phyloP scores from a whole-genome alignment of 1,140 invertebrate genomes.

The Drosophila hydei region DNA sequence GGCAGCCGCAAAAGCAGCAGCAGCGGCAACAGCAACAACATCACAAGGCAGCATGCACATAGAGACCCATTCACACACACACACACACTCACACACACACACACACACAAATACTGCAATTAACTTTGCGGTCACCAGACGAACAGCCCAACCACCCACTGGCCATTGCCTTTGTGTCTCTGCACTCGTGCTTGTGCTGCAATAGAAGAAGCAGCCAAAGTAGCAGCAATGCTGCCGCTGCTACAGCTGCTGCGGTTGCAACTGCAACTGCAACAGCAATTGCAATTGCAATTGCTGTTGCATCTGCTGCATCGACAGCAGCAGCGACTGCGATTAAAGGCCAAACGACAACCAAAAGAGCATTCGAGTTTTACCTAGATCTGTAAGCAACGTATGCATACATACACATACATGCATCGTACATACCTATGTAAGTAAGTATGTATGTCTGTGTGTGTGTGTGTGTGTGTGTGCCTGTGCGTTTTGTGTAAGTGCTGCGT shows the following conservation, averaged over 20 bases:
- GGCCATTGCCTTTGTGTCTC: slow-evolving; percentile 46
- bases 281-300: slow-evolving; percentile 47
- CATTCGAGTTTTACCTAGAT: slow-evolving; percentile 7
- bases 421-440: neutral
- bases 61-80: slow-evolving; percentile 4
- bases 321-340: slow-evolving; percentile 59
- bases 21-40: slow-evolving; percentile 54
- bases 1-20: slow-evolving; percentile 55
- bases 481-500: neutral
- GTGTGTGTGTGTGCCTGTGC: too few relatives aligned
- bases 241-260: slow-evolving; percentile 37
- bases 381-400: neutral
- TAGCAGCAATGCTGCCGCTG: slow-evolving; percentile 35
- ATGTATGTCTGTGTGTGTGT: neutral
- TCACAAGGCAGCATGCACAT: slow-evolving; percentile 9
- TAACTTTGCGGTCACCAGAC: slow-evolving; percentile 71
- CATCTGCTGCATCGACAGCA: neutral
- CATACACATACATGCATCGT: neutral
- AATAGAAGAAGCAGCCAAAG: slow-evolving; percentile 33
- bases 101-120: slow-evolving; percentile 53
- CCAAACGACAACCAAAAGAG: slow-evolving; percentile 50
- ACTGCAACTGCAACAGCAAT: slow-evolving; percentile 28
- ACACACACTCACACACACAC: slow-evolving; percentile 1
- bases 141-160: slow-evolving; percentile 51
- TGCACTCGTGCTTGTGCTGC: slow-evolving; percentile 15